These are phyloP conservation scores for Gerris buenoi DNA, from an alignment of 1,140 invertebrate species.

Conservation along the genomic window DNA sequence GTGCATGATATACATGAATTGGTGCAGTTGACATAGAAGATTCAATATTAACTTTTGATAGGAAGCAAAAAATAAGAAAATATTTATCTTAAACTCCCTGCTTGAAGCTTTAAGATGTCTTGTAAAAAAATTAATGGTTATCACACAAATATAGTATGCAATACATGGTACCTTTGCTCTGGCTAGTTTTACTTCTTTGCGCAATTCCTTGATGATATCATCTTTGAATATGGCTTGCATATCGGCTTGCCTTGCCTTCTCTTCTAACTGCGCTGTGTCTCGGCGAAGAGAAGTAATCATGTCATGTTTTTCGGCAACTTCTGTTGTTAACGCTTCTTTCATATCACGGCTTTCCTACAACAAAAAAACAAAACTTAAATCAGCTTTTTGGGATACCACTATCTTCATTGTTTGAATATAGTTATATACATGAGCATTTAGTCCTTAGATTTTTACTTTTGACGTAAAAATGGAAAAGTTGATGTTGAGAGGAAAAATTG, in stretches of 20 bases:
- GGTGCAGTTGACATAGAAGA: too few relatives aligned
- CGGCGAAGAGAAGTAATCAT: constrained; percentile 28
- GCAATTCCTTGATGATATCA: constrained; percentile 37
- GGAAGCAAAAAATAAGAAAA: background rate
- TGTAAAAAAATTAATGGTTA: too few relatives aligned
- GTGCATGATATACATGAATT: too few relatives aligned
- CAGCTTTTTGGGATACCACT: too few relatives aligned
- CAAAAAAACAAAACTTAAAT: too few relatives aligned
- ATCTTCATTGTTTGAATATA: too few relatives aligned
- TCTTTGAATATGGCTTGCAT: constrained; percentile 36
- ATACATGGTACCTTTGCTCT: constrained; percentile 18
- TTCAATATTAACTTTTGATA: too few relatives aligned
- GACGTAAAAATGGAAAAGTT: too few relatives aligned
- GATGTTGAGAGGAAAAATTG: too few relatives aligned
- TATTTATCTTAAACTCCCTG: background rate
- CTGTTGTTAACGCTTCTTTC: constrained; percentile 31
- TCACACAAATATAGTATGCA: background rate
- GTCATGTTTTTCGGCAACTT: constrained; percentile 36
- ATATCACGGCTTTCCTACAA: constrained; percentile 27
- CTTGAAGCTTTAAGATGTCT: background rate
- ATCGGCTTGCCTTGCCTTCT: constrained; percentile 31
- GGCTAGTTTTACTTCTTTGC: constrained; percentile 32
- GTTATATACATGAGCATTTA: too few relatives aligned
- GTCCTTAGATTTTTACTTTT: too few relatives aligned
- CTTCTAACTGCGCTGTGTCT: constrained; percentile 31